A percentile compares a stretch with the other conserved stretches of the same genome.
These are phyloP conservation scores for Hylaeus anthracinus DNA, from an alignment of 1,140 invertebrate genomes.

Conservation along the genomic window DNA sequence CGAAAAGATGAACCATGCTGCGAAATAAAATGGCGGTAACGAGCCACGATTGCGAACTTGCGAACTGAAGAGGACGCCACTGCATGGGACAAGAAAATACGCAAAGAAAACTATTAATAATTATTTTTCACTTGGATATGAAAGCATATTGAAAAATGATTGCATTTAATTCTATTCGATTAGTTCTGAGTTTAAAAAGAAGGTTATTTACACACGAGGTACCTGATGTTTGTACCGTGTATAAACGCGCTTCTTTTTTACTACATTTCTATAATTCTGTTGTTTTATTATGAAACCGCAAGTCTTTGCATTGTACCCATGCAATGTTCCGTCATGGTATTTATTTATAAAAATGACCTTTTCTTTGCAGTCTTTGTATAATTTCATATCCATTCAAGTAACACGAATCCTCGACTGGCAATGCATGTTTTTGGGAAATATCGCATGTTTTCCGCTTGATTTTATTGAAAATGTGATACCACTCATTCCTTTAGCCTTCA, in stretches of 20 bases:
- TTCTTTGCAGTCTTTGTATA: neutral
- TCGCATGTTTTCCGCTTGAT: neutral
- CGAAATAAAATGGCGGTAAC: slow-evolving; percentile 61
- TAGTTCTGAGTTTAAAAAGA: neutral
- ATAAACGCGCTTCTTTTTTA: neutral
- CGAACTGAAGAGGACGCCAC: slow-evolving; percentile 62
- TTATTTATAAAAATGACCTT: neutral
- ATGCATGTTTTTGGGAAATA: neutral
- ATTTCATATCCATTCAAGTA: neutral
- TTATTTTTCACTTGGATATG: neutral
- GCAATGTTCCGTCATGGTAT: neutral
- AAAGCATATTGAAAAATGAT: neutral
- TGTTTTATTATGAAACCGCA: neutral
- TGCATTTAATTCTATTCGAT: neutral
- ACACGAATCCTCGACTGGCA: no score
- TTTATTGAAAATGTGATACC: neutral
- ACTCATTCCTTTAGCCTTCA: fast-evolving
- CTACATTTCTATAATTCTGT: neutral
- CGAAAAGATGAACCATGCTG: slow-evolving; percentile 16
- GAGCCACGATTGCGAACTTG: slow-evolving; percentile 26
- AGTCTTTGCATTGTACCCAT: neutral
- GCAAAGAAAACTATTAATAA: slow-evolving; percentile 13
- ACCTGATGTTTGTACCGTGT: neutral
- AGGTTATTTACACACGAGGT: neutral
- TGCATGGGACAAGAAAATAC: slow-evolving; percentile 32